phyloP scores from a whole-genome alignment of 2,888 invertebrate genomes.

The Brenthis hecate region DNA sequence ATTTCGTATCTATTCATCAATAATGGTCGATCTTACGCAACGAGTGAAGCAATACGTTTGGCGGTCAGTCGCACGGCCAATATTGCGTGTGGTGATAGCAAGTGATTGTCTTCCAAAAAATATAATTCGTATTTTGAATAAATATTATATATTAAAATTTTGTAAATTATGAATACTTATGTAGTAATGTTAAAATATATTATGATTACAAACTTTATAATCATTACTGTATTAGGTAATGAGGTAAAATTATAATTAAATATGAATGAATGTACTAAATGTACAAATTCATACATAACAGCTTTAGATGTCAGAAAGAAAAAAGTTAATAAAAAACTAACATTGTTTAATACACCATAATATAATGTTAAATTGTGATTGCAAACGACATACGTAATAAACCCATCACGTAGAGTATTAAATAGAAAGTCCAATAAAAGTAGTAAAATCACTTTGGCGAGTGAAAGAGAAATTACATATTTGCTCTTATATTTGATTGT shows the following conservation, averaged over 20 bases:
- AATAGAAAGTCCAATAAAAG: slow-evolving; percentile 74
- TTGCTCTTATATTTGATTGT: slow-evolving; percentile 57
- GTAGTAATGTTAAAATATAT: no score
- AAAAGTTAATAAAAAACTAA: not conserved
- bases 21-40: slow-evolving; percentile 32
- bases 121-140: no score
- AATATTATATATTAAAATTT: no score
- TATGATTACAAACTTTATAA: no score
- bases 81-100: slow-evolving; percentile 27
- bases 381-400: slow-evolving; percentile 56
- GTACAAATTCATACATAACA: no score
- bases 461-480: slow-evolving; percentile 73
- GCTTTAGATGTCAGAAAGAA: no score
- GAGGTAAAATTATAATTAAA: no score
- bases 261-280: no score
- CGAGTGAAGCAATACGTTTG: slow-evolving; percentile 33
- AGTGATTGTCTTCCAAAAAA: not conserved
- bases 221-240: no score
- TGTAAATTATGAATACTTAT: no score
- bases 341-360: not conserved
- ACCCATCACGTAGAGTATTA: slow-evolving; percentile 60
- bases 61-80: slow-evolving; percentile 23
- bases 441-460: slow-evolving; percentile 60
- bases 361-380: slow-evolving; percentile 33
- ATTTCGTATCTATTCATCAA: slow-evolving; percentile 29